A percentile compares a stretch with the other conserved stretches of the same genome.
These are phyloP conservation scores for Pituophis catenifer DNA, from an alignment of 2,113 vertebrate species.

Conservation along the genomic window DNA sequence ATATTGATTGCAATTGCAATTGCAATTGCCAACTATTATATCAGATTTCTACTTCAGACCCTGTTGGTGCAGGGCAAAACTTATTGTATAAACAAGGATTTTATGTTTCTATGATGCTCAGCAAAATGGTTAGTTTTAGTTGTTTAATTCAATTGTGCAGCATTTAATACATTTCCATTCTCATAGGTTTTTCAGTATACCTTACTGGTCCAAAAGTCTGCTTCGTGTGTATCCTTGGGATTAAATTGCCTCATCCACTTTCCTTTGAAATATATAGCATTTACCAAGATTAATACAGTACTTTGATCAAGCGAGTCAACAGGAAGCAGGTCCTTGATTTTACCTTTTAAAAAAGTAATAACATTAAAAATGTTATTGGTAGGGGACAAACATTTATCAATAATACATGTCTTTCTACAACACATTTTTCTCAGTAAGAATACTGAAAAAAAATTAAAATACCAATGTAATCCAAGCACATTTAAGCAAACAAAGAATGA, in stretches of 20 bases:
- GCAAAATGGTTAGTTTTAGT: neutral
- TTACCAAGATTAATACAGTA: constrained; percentile 81
- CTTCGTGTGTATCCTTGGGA: constrained; percentile 71
- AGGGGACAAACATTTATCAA: neutral
- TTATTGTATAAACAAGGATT: neutral
- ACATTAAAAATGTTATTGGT: constrained; percentile 5
- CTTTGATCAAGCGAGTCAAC: constrained; percentile 62
- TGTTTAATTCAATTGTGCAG: neutral
- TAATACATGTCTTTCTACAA: neutral
- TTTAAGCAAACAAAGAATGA: neutral
- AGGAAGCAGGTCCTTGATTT: constrained; percentile 84
- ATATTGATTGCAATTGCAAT: neutral
- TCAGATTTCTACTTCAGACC: neutral
- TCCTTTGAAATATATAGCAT: constrained; percentile 91
- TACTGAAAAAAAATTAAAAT: neutral
- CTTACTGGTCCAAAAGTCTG: constrained; percentile 74
- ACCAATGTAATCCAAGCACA: neutral
- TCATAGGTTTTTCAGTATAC: constrained; percentile 46
- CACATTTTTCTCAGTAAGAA: neutral
- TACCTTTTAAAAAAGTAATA: constrained; percentile 69
- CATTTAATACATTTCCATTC: neutral
- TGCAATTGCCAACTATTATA: neutral
- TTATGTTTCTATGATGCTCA: neutral
- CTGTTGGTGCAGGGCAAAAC: neutral
- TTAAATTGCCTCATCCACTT: constrained; percentile 81